Percentiles rank a stretch among this genome's conserved stretches.
phyloP scores from a whole-genome alignment of 1,140 invertebrate species.

The Tyrophagus putrescentiae region DNA sequence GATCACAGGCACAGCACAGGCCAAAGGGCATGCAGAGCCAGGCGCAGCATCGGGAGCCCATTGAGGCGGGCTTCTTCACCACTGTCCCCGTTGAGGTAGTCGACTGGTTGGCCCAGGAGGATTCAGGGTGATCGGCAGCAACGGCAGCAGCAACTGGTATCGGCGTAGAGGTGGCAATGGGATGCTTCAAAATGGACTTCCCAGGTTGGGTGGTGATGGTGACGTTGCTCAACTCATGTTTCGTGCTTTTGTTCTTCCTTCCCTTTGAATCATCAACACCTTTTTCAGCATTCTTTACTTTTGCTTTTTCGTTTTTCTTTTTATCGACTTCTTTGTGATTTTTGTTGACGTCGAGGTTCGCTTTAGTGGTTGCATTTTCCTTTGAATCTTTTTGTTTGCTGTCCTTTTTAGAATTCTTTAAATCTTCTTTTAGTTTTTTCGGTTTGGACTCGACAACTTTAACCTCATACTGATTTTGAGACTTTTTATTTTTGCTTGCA shows the following conservation, averaged over 20 bases:
- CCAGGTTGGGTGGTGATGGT: conserved; percentile 6
- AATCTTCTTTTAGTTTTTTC: conserved; percentile 1
- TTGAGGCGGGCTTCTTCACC: background rate
- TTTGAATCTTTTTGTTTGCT: conserved; percentile 1
- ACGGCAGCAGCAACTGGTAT: background rate
- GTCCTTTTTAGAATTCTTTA: background rate
- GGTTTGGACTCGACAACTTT: background rate
- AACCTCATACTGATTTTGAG: background rate
- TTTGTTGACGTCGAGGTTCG: background rate
- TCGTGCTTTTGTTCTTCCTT: background rate
- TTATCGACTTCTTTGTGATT: background rate
- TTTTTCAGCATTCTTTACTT: background rate
- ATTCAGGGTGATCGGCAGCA: background rate
- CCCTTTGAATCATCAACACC: background rate
- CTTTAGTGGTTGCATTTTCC: background rate
- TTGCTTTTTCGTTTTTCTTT: background rate
- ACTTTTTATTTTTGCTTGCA: background rate
- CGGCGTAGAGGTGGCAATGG: conserved; percentile 5
- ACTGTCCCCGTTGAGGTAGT: background rate
- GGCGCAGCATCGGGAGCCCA: background rate
- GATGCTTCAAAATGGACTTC: conserved; percentile 5
- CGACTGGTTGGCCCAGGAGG: background rate
- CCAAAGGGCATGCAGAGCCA: conserved; percentile 3
- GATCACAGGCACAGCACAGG: conserved; percentile 6
- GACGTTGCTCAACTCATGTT: background rate